phyloP scores from a whole-genome alignment of 2,888 invertebrate genomes.

The Limnephilus rhombicus region DNA sequence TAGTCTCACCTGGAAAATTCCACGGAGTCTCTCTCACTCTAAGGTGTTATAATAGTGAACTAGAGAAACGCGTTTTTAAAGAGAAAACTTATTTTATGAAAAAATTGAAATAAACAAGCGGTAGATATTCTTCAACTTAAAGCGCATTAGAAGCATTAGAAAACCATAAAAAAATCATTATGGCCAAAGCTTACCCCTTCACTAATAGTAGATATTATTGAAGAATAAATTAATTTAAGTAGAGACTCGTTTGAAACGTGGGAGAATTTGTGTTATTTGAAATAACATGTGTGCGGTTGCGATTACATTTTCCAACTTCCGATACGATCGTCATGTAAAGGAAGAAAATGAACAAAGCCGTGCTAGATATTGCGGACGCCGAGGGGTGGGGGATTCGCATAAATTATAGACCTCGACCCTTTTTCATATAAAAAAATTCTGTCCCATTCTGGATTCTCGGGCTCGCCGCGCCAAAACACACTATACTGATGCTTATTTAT shows the following conservation, averaged over 20 bases:
- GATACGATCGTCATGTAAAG: constrained; percentile 4
- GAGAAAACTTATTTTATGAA: too few relatives aligned
- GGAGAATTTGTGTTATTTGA: neutral
- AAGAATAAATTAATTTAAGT: neutral
- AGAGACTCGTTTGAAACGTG: neutral
- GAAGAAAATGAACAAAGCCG: neutral
- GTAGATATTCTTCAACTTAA: neutral
- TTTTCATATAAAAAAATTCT: constrained; percentile 63
- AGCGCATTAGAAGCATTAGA: too few relatives aligned
- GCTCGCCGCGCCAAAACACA: constrained; percentile 55
- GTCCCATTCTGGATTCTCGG: constrained; percentile 53
- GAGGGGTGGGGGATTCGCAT: constrained; percentile 48
- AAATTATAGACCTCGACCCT: constrained; percentile 62
- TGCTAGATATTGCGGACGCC: neutral
- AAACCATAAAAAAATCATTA: too few relatives aligned
- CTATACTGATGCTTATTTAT: constrained; percentile 61
- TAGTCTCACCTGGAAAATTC: neutral
- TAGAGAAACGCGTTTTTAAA: too few relatives aligned
- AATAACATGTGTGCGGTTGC: constrained; percentile 11
- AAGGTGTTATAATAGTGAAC: neutral
- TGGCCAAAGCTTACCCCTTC: neutral
- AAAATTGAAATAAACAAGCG: too few relatives aligned
- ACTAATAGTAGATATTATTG: neutral
- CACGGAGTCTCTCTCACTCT: neutral
- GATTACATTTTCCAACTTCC: constrained; percentile 25